Evolutionary conservation across 2,888 invertebrate genomes (phyloP), one percentile per base, ranked within the genome.

Genomic region (Apodemia mormo): DNA sequence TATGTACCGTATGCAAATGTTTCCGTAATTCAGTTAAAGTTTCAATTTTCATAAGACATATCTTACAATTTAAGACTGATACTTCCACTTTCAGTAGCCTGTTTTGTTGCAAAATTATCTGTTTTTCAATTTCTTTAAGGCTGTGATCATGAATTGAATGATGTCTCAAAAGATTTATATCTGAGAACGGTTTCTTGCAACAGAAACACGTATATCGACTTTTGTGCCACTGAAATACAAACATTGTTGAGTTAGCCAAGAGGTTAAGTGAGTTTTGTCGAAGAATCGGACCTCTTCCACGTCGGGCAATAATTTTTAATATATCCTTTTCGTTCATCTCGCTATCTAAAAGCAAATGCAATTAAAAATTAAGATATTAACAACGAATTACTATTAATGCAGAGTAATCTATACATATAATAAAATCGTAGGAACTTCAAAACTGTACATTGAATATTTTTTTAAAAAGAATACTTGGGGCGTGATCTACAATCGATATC

Each of bases 241-340:
- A 85, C 43, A 89, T 78, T 0, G 87, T 89, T 0, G 91, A 91
- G 71, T 89, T 85, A 0, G 80, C 81, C 0, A 93, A 78, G 0
- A 93, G 95, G 83, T 96, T 96, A 1, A 92, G 70, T 0, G 92
- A 87, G 73, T 88, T 89, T 29, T 87, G 84, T 30, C 92, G 73
- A 0, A 90, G 71, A 14, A 88, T 75, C 0, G 86, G 85, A 0
- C 85, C 87, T 33, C 78, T 79, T 14, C 88, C 87, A 0, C 92
- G 85, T 0, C 83, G 73, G 6, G 87, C 87, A 0, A 76, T 70
- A 45, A 85, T 80, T 76, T 83, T 88, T 0, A 72, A 65, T 83
- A 82, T 83, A 52, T 84, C 79, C 10, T 81, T 67, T 5, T 72
- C 52, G 8, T 65, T 68, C 22, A 12, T 8, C 52, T 52, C 30